Base-by-base conservation (phyloP, 2,797 vertebrate genomes). In the Lagorchestes hirsutus region DNA sequence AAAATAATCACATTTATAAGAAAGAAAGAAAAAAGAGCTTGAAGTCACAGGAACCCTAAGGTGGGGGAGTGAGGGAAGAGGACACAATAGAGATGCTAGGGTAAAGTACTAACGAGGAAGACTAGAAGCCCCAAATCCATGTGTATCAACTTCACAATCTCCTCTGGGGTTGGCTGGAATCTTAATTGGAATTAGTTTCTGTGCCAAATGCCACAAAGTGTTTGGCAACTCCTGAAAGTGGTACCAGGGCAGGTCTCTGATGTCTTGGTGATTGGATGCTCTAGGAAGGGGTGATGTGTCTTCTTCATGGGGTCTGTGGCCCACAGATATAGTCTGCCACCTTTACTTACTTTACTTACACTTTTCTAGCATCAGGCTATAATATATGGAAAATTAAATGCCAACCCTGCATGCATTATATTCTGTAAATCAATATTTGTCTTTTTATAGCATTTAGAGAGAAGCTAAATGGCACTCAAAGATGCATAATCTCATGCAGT, bases 401-500 rank as follows among this genome's bases (percentile, higher is more conserved):
- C n/a, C 91, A 95, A 92, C 92, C 91, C 91, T 87, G 74, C 4
- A 95, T 82, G 34, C 74, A 62, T 46, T 82, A 59, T 10, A 29
- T 5, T 54, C 55, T 93, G 55, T 24, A 96, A 94, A 93, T 95
- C 93, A 96, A 93, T 97, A 93, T 14, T n/a, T 87, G 22, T 92
- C 90, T 62, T 94, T 62, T 14, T 56, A 24, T 91, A 96, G 91
- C 16, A 92, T 31, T 46, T 8, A 94, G 31, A 93, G 46, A 22
- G 55, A 96, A 95, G 54, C 27, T 91, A 96, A 96, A 95, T 58
- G 52, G n/a, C 74, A 62, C 67, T 56, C 59, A 94, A 67, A 92
- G 54, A 24, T 50, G 54, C 31, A 4, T 22, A 87, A 82, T 82
- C 40, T 82, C 40, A 82, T 82, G 74, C 40, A 14, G 40, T 55